Conservation (phyloP, 2,797 vertebrate genomes). For the Chelonia mydas region DNA sequence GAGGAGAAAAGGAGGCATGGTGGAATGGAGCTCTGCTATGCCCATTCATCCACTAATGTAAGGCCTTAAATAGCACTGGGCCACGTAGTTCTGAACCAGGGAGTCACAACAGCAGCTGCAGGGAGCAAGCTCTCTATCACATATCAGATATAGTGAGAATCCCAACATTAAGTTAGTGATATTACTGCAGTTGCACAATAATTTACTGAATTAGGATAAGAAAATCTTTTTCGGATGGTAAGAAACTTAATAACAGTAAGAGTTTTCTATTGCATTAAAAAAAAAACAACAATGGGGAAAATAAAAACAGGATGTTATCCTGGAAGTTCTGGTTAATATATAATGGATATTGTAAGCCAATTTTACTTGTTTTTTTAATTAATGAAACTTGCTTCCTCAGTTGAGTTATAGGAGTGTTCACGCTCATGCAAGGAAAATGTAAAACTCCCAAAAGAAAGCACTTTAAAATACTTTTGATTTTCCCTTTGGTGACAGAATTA, state of each 20-base stretch:
- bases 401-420: not conserved
- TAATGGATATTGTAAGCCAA: not conserved
- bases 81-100: not conserved
- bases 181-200: fast-evolving
- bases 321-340: not conserved
- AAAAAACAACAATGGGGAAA: not conserved
- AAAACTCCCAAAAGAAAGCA: not conserved
- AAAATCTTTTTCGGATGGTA: not conserved
- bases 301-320: not conserved
- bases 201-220: not conserved
- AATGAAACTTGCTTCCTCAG: not conserved
- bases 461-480: not conserved
- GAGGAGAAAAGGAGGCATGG: not conserved
- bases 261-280: not conserved
- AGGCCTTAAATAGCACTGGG: not conserved
- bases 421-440: not conserved
- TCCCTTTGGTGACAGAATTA: not conserved
- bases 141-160: not conserved
- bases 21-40: not conserved
- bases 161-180: fast-evolving
- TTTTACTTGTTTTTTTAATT: not conserved
- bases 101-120: not conserved
- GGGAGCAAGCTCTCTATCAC: not conserved
- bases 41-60: not conserved
- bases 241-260: not conserved